A percentile compares a stretch with the other conserved stretches of the same genome.
phyloP scores from a whole-genome alignment of 1,140 invertebrate species.

The Drosophila ironensis region DNA sequence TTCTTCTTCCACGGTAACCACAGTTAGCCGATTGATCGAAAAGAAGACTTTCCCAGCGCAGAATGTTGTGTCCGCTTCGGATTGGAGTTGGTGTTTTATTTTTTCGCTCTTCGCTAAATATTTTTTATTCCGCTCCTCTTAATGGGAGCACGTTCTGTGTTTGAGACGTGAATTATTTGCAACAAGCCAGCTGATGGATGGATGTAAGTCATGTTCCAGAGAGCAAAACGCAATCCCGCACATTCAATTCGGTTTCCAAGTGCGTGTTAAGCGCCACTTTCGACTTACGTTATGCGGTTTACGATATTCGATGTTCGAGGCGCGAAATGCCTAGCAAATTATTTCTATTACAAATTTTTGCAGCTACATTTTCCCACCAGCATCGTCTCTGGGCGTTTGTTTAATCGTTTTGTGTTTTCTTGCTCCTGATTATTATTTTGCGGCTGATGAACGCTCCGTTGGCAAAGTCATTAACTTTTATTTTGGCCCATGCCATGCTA shows the following conservation, averaged over 20 bases:
- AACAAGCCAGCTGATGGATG: slow-evolving; percentile 51
- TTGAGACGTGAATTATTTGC: slow-evolving; percentile 68
- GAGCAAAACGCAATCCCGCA: slow-evolving; percentile 26
- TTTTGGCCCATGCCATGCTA: slow-evolving; percentile 14
- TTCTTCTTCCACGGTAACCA: slow-evolving; percentile 23
- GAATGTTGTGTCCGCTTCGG: slow-evolving; percentile 29
- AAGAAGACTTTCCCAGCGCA: slow-evolving; percentile 62
- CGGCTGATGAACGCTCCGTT: slow-evolving; percentile 29
- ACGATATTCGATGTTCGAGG: slow-evolving; percentile 23
- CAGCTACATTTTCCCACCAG: slow-evolving; percentile 17
- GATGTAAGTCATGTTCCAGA: slow-evolving; percentile 39
- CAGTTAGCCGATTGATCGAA: slow-evolving; percentile 51
- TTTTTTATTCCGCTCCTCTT: slow-evolving; percentile 32
- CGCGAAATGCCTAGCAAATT: slow-evolving; percentile 45
- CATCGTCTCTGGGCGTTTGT: slow-evolving; percentile 10
- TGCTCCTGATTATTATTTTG: slow-evolving; percentile 18
- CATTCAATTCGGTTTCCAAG: slow-evolving; percentile 63
- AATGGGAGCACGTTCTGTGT: slow-evolving; percentile 76
- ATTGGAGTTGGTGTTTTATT: slow-evolving; percentile 15
- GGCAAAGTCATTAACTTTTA: slow-evolving; percentile 45
- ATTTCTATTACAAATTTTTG: not conserved
- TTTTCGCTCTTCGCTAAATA: too few species aligned
- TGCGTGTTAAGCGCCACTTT: slow-evolving; percentile 76
- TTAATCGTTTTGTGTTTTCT: slow-evolving; percentile 2
- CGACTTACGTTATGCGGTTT: slow-evolving; percentile 17